Evolutionary conservation across 2,113 vertebrate genomes (phyloP).

Genomic region (Sapayoa aenigma): DNA sequence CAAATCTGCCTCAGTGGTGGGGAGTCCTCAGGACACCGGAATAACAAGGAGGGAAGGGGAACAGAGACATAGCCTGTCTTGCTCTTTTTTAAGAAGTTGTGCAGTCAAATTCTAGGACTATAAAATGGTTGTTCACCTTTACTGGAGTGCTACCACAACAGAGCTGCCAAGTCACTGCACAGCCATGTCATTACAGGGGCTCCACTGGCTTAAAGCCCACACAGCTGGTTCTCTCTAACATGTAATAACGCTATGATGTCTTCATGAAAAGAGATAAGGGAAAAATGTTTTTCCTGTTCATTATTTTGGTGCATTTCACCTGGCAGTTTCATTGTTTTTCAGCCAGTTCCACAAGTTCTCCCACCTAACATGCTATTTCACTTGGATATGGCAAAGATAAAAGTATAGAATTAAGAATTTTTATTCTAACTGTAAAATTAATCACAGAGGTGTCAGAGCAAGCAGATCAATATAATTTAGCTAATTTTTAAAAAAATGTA

Average conservation of each 20-base stretch:
- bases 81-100: not conserved
- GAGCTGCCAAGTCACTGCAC: not conserved
- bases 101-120: not conserved
- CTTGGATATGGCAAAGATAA: not conserved
- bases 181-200: not conserved
- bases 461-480: not conserved
- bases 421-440: not conserved
- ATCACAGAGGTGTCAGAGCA: not conserved
- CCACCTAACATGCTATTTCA: not conserved
- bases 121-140: not conserved
- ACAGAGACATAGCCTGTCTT: fast-evolving
- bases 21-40: too few species aligned
- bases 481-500: not conserved
- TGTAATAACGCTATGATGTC: not conserved
- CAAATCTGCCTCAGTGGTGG: not conserved
- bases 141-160: not conserved
- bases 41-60: not conserved
- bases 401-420: not conserved
- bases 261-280: not conserved
- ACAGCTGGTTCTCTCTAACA: not conserved
- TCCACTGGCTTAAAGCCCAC: not conserved
- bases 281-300: not conserved
- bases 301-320: not conserved
- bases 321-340: not conserved
- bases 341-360: not conserved